phyloP scores from a whole-genome alignment of 2,888 invertebrate genomes.

The Cryptus viduatorius region DNA sequence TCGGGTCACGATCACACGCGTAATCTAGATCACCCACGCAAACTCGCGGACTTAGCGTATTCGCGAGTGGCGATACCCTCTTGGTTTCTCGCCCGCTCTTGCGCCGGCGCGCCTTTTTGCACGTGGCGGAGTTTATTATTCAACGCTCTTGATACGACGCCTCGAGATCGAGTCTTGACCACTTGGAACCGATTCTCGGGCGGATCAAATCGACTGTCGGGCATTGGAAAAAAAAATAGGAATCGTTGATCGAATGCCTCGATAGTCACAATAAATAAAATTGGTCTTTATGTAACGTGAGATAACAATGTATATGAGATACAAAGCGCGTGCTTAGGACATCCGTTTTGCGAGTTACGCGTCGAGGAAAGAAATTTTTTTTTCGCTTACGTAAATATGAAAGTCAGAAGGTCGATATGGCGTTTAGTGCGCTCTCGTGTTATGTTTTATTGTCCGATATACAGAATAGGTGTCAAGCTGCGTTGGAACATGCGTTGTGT shows the following conservation, averaged over 20 bases:
- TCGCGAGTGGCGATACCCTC: conserved; percentile 26
- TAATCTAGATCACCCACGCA: conserved; percentile 68
- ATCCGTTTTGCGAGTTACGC: conserved; percentile 29
- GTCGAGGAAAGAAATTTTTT: conserved; percentile 23
- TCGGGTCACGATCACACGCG: conserved; percentile 55
- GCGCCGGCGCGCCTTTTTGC: conserved; percentile 17
- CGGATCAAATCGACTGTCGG: not conserved
- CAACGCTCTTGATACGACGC: conserved; percentile 1
- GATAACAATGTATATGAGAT: conserved; percentile 24
- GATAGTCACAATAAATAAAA: conserved; percentile 47
- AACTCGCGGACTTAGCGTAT: conserved; percentile 17
- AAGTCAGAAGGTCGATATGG: conserved; percentile 61
- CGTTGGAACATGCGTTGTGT: not conserved
- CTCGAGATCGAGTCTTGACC: conserved; percentile 4
- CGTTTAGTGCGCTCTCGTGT: conserved; percentile 18
- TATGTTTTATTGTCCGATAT: conserved; percentile 9
- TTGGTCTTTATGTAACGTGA: conserved; percentile 40
- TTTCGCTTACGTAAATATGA: conserved; percentile 52
- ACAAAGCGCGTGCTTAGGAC: not conserved
- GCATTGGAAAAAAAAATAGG: not conserved
- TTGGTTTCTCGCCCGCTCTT: not conserved
- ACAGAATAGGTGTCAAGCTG: conserved; percentile 7
- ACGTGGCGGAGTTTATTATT: conserved; percentile 28
- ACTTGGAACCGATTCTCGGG: not conserved
- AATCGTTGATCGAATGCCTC: not conserved